Evolutionary conservation across 2,888 invertebrate genomes (phyloP), one percentile per base, ranked within the genome.

Genomic region (Sinhomidia bicolor): DNA sequence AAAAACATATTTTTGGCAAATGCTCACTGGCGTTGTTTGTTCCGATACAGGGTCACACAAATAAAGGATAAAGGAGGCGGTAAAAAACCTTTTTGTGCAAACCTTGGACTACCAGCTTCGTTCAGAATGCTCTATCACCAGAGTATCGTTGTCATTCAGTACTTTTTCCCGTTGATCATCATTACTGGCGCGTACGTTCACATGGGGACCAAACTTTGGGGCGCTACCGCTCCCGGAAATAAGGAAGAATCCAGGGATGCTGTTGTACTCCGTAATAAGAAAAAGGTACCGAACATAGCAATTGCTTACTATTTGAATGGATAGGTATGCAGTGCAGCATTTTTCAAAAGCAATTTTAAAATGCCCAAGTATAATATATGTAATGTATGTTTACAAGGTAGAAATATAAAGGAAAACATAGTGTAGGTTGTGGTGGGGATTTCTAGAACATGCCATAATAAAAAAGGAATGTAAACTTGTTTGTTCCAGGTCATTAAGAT

Each of bases 401-500:
- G 12, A 47, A 47, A 47, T 47, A 60, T 17, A 54, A 20, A 20
- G 54, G 17, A 5, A 20, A 1, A 54, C 20, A 54, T 54, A 65
- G 23, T 62, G 17, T 65, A n/a, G 12, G 36, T 71, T 44, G 36
- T 36, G 3, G 3, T 36, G 7, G 36, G 36, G 36, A 36, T 36
- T 36, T 36, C 4, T 36, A 7, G 3, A 36, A 36, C 3, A 5
- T 36, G 36, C 7, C 36, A 36, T 36, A 36, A 36, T 36, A 36
- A 36, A 36, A n/a, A 36, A 36, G 7, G 36, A 36, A 36, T 36
- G 36, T 36, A n/a, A 36, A 36, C 7, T 36, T 36, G 26, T 36
- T 29, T 51, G 89, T 92, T 91, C 1, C 95, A 97, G 97, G 97
- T 97, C 91, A 96, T 97, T 93, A 97, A 97, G 95, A 97, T 97